These are phyloP conservation scores for Chrysina gloriosa DNA, from an alignment of 2,888 invertebrate species.

Conservation along the genomic window DNA sequence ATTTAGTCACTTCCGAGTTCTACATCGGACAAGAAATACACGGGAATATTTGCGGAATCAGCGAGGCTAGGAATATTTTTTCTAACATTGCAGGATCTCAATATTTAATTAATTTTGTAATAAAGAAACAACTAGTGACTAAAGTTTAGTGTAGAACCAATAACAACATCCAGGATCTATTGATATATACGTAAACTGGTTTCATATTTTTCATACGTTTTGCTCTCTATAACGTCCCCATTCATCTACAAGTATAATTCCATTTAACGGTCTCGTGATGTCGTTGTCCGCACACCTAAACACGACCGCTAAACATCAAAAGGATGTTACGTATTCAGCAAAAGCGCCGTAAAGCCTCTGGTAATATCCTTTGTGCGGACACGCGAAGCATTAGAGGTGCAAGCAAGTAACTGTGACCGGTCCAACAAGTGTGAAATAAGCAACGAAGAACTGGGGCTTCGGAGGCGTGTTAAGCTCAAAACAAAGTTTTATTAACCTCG, in stretches of 20 bases:
- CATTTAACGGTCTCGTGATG: not conserved
- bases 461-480: not conserved
- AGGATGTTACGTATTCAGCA: conserved; percentile 11
- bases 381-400: conserved; percentile 15
- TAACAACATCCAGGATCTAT: no score
- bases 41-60: not conserved
- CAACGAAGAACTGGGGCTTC: conserved; percentile 19
- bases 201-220: no score
- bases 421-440: conserved; percentile 37
- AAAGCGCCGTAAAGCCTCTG: conserved; percentile 13
- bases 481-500: conserved; percentile 8
- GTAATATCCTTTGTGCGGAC: conserved; percentile 31
- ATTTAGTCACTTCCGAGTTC: conserved; percentile 25
- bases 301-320: conserved; percentile 31
- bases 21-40: not conserved
- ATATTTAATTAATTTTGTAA: no score
- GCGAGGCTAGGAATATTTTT: not conserved
- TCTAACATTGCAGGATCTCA: not conserved
- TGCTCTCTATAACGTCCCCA: no score
- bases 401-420: conserved; percentile 17
- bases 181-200: no score
- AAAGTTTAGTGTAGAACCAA: no score
- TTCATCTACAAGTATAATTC: conserved; percentile 3
- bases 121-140: no score
- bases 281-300: not conserved